Conservation (phyloP, 2,797 vertebrate species). For the Typhlichthys eigenmanni region DNA sequence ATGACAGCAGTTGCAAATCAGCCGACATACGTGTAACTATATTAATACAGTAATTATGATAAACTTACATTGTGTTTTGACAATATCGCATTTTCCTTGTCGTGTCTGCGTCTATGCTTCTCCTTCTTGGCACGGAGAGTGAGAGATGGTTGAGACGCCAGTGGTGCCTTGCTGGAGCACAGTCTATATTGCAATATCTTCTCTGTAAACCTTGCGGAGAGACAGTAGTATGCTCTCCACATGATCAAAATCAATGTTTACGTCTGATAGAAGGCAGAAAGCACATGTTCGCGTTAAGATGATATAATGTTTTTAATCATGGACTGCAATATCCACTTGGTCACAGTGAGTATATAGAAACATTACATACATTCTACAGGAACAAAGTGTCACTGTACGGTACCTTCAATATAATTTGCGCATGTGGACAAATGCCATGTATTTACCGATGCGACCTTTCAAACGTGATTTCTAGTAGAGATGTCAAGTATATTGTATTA, state of each 20-base stretch:
- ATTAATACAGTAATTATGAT: background rate
- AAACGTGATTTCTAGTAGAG: background rate
- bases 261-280: background rate
- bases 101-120: slow-evolving; percentile 66
- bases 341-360: background rate
- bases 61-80: slow-evolving; percentile 48
- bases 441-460: slow-evolving; percentile 38
- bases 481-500: background rate
- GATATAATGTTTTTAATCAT: background rate
- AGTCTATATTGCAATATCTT: slow-evolving; percentile 28
- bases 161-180: slow-evolving; percentile 34
- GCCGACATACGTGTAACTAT: too few species aligned
- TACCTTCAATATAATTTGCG: slow-evolving; percentile 3
- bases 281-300: background rate
- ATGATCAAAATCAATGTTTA: slow-evolving; percentile 49
- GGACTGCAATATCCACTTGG: background rate
- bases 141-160: slow-evolving; percentile 13
- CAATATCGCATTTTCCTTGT: slow-evolving; percentile 65
- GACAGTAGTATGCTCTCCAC: slow-evolving; percentile 56
- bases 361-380: background rate
- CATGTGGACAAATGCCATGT: slow-evolving; percentile 10
- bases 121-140: slow-evolving; percentile 53
- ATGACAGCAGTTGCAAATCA: background rate
- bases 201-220: slow-evolving; percentile 26
- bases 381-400: background rate